Evolutionary conservation across 2,797 vertebrate genomes (phyloP).

Genomic region (Smutsia gigantea): DNA sequence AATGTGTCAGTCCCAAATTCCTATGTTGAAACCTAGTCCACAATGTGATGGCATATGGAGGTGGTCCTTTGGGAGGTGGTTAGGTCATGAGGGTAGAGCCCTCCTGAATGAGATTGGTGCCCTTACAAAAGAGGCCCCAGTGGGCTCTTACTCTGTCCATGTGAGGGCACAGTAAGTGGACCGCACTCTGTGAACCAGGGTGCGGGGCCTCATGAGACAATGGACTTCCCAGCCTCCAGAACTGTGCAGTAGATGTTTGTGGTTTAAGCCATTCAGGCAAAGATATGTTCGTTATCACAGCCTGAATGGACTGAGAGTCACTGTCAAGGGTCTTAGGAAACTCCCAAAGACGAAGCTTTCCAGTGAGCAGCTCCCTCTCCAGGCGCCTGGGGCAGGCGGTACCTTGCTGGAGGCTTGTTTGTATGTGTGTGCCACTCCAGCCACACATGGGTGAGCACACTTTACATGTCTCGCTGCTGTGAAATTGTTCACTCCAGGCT

Average conservation of each 20-base stretch:
- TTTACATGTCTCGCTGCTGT: not conserved
- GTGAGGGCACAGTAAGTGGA: not conserved
- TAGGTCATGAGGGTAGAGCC: not conserved
- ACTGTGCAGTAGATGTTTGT: not conserved
- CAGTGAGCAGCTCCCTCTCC: not conserved
- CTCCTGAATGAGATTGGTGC: not conserved
- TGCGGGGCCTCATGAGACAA: not conserved
- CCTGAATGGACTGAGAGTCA: not conserved
- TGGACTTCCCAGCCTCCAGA: not conserved
- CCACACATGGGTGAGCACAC: not conserved
- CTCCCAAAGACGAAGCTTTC: not conserved
- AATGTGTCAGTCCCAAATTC: not conserved
- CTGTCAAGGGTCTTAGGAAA: not conserved
- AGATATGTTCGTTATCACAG: not conserved
- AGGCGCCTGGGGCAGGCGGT: fast-evolving
- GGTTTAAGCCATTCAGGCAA: not conserved
- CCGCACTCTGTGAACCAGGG: not conserved
- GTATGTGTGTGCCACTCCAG: not conserved
- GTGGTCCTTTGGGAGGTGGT: not conserved
- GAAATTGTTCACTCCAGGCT: not conserved
- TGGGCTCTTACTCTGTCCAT: not conserved
- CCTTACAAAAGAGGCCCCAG: not conserved
- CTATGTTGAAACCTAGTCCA: not conserved
- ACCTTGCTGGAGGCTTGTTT: not conserved
- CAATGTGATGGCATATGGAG: not conserved